Evolutionary conservation across 2,113 vertebrate species (phyloP).

Genomic region (Alectura lathami): DNA sequence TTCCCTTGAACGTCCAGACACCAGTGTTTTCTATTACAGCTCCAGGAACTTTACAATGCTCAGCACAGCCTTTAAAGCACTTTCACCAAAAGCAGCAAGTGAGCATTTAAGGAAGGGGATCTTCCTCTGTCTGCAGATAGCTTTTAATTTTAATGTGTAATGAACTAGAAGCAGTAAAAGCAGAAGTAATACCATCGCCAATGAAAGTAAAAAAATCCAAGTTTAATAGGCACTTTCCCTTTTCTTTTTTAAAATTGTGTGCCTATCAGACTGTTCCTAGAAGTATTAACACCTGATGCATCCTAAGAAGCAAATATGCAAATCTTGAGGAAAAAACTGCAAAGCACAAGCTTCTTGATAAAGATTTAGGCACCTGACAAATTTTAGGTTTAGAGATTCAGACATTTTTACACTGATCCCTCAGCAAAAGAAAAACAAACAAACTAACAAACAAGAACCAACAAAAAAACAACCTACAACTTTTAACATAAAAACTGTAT

Average conservation of each 20-base stretch:
- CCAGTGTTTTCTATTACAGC: constrained; percentile 36
- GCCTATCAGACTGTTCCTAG: neutral
- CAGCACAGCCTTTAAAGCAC: neutral
- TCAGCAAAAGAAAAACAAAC: neutral
- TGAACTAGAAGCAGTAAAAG: neutral
- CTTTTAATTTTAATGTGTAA: neutral
- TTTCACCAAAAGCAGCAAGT: neutral
- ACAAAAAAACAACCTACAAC: neutral
- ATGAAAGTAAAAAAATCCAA: neutral
- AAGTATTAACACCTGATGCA: neutral
- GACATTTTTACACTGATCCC: neutral
- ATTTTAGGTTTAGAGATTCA: constrained; percentile 5
- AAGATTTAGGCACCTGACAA: neutral
- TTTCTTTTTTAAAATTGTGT: neutral
- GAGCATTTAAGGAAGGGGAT: neutral
- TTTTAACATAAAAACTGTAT: neutral
- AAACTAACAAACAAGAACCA: neutral
- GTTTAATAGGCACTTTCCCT: neutral
- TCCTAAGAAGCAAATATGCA: neutral
- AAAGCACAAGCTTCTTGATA: neutral
- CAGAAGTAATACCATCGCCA: neutral
- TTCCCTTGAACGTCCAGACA: constrained; percentile 17
- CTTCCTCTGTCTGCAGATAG: neutral
- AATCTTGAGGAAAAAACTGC: neutral
- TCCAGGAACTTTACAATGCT: neutral